Evolutionary conservation across 1,140 invertebrate genomes (phyloP).

Genomic region (Goniozus legneri): DNA sequence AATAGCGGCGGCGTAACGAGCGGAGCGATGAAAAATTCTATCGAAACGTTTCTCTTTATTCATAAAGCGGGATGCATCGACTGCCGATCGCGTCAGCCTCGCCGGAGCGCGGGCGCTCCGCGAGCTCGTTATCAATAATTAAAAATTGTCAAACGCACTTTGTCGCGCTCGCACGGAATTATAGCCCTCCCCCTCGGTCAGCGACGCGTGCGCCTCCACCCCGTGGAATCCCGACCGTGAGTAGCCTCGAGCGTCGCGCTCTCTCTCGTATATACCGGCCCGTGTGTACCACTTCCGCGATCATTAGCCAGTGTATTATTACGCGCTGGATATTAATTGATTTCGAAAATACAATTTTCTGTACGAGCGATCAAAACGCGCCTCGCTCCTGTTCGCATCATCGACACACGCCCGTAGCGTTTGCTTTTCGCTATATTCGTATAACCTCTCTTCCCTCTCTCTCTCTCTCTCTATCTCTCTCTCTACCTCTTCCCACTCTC

Average conservation of each 20-base stretch:
- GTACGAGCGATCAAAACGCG: slow-evolving; percentile 50
- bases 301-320: slow-evolving; percentile 52
- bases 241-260: slow-evolving; percentile 30
- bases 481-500: too few species aligned
- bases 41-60: too few species aligned
- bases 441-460: too few species aligned
- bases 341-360: slow-evolving; percentile 54
- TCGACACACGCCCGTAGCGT: slow-evolving; percentile 16
- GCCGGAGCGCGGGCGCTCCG: not conserved
- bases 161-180: slow-evolving; percentile 27
- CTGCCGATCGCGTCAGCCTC: not conserved
- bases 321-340: slow-evolving; percentile 52
- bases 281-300: slow-evolving; percentile 24
- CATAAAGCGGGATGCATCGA: too few species aligned
- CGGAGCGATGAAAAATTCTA: too few species aligned
- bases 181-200: too few species aligned
- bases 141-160: slow-evolving; percentile 53
- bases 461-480: too few species aligned
- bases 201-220: slow-evolving; percentile 22
- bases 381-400: slow-evolving; percentile 9
- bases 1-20: too few species aligned
- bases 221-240: slow-evolving; percentile 33
- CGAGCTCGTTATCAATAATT: slow-evolving; percentile 42
- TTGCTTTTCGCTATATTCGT: slow-evolving; percentile 12
- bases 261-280: too few species aligned